phyloP scores from a whole-genome alignment of 2,888 invertebrate genomes.

The Lypha dubia region DNA sequence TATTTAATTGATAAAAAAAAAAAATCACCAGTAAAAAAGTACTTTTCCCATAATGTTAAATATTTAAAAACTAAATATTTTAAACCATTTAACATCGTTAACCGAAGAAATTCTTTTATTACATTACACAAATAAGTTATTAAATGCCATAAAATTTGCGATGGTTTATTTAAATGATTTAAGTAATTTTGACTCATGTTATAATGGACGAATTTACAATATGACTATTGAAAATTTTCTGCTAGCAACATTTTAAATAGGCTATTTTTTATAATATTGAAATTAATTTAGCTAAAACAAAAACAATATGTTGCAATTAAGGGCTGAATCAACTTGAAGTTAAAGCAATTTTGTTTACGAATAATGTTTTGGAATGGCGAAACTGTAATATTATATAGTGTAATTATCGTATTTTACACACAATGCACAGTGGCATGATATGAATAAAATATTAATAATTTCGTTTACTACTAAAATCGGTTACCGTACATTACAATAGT shows the following conservation, averaged over 20 bases:
- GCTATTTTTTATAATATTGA: background rate
- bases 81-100: constrained; percentile 89
- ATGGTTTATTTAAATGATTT: background rate
- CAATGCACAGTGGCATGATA: too few relatives aligned
- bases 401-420: too few relatives aligned
- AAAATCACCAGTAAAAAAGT: background rate
- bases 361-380: background rate
- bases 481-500: too few relatives aligned
- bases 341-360: background rate
- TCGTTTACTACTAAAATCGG: too few relatives aligned
- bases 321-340: background rate
- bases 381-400: background rate
- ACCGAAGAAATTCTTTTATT: constrained; percentile 85
- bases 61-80: constrained; percentile 86
- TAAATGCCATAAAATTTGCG: constrained; percentile 21
- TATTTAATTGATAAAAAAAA: background rate
- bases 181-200: background rate
- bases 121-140: constrained; percentile 30
- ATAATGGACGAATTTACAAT: background rate
- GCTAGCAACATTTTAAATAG: background rate
- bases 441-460: too few relatives aligned
- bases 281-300: constrained; percentile 10
- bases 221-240: background rate
- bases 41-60: constrained; percentile 76
- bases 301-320: background rate